phyloP scores from a whole-genome alignment of 1,140 invertebrate species.

The Polypedilum vanderplanki region DNA sequence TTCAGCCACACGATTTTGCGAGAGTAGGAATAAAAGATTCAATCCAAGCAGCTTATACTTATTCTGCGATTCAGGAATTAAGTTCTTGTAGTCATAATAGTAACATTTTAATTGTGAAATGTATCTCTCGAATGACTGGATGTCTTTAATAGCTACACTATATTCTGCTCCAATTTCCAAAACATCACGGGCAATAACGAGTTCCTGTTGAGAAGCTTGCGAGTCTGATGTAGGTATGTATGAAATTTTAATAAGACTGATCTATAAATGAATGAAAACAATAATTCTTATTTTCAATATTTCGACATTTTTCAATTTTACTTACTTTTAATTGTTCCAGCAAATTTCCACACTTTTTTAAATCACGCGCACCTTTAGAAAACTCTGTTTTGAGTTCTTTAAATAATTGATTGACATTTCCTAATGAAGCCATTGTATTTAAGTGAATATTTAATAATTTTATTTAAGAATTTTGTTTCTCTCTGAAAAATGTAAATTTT shows the following conservation, averaged over 20 bases:
- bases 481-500: background rate
- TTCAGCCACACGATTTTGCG: constrained; percentile 94
- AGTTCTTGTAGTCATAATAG: constrained; percentile 92
- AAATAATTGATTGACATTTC: constrained; percentile 59
- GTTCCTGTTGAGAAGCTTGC: constrained; percentile 73
- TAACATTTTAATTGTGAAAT: constrained; percentile 96
- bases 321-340: constrained; percentile 66
- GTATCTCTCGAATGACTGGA: constrained; percentile 90
- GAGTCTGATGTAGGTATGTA: constrained; percentile 81
- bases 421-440: constrained; percentile 51
- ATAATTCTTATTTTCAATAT: background rate
- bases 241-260: constrained; percentile 73
- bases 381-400: constrained; percentile 69
- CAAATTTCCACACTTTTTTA: constrained; percentile 63
- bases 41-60: constrained; percentile 94
- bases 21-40: constrained; percentile 91
- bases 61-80: constrained; percentile 84
- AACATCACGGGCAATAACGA: constrained; percentile 82
- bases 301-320: constrained; percentile 21
- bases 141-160: constrained; percentile 85
- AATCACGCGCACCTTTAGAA: constrained; percentile 57
- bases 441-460: background rate
- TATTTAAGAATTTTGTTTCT: background rate
- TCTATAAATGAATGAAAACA: constrained; percentile 49
- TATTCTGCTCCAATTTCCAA: constrained; percentile 94